These are phyloP conservation scores for Dendrophyllia cribrosa DNA, from an alignment of 64 coral and sea anemone species.

Conservation along the genomic window DNA sequence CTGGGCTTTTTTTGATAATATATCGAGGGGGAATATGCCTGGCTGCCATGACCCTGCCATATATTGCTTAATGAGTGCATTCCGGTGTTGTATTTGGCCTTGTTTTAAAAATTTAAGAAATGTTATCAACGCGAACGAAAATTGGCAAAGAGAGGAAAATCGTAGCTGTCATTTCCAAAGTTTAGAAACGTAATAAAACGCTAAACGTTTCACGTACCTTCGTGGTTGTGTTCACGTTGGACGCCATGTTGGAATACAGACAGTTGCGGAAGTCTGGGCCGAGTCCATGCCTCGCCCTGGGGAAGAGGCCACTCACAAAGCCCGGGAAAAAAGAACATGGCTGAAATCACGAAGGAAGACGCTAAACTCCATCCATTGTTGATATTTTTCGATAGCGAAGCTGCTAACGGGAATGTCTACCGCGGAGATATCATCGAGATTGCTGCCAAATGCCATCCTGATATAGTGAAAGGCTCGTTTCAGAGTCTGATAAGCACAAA, in stretches of 20 bases:
- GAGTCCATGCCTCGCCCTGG: not conserved
- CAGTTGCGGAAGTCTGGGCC: not conserved
- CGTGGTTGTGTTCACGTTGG: not conserved
- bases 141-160: not conserved
- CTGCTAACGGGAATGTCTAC: slow-evolving; percentile 82
- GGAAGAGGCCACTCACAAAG: slow-evolving; percentile 5
- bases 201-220: slow-evolving; percentile 6
- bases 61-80: too few species aligned
- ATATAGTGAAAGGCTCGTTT: slow-evolving; percentile 82
- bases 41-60: too few species aligned
- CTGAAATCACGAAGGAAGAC: slow-evolving; percentile 12
- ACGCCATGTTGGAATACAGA: slow-evolving; percentile 39
- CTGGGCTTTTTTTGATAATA: too few species aligned
- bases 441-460: slow-evolving; percentile 92
- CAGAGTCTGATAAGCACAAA: slow-evolving; percentile 69
- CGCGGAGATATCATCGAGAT: slow-evolving; percentile 95
- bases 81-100: too few species aligned
- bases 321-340: slow-evolving; percentile 98
- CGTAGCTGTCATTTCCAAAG: not conserved
- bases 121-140: not conserved
- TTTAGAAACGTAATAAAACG: not conserved
- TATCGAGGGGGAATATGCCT: too few species aligned
- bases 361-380: slow-evolving; percentile 69
- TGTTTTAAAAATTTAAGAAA: too few species aligned
- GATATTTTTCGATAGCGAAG: slow-evolving; percentile 97